phyloP scores from a whole-genome alignment of 2,797 vertebrate genomes.

The Lepidocolaptes lacrymiger region DNA sequence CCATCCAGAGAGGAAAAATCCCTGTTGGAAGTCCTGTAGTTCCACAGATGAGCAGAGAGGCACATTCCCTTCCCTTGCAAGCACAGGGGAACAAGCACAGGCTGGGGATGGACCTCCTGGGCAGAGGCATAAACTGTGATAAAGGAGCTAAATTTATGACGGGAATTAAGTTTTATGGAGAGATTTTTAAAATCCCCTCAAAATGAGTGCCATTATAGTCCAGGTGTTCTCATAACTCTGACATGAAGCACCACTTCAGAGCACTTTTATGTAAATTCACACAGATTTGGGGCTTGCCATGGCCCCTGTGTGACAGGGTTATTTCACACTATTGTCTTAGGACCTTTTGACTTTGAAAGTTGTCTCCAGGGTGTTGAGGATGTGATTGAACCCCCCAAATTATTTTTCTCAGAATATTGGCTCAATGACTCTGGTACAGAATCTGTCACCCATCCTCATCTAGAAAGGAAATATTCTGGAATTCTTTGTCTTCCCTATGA shows the following conservation, averaged over 20 bases:
- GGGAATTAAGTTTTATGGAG: background rate
- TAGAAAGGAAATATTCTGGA: background rate
- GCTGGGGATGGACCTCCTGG: background rate
- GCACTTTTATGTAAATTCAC: background rate
- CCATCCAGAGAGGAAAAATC: background rate
- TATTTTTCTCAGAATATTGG: background rate
- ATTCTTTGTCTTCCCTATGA: background rate
- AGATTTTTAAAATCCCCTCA: background rate
- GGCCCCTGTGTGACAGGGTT: background rate
- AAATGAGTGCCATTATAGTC: background rate
- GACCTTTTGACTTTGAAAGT: background rate
- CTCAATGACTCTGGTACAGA: background rate
- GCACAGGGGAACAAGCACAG: accelerated
- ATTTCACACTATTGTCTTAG: background rate
- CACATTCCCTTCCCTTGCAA: background rate
- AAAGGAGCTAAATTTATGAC: background rate
- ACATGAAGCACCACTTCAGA: background rate
- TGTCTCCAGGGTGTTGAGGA: background rate
- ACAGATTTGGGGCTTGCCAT: background rate
- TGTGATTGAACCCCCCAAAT: background rate
- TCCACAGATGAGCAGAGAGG: background rate
- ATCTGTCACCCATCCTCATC: background rate
- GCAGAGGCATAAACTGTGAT: background rate
- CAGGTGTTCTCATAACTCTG: background rate
- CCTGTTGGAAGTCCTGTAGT: background rate